Evolutionary conservation across 2,888 invertebrate species (phyloP).

Genomic region (Caenorhabditis sp.): DNA sequence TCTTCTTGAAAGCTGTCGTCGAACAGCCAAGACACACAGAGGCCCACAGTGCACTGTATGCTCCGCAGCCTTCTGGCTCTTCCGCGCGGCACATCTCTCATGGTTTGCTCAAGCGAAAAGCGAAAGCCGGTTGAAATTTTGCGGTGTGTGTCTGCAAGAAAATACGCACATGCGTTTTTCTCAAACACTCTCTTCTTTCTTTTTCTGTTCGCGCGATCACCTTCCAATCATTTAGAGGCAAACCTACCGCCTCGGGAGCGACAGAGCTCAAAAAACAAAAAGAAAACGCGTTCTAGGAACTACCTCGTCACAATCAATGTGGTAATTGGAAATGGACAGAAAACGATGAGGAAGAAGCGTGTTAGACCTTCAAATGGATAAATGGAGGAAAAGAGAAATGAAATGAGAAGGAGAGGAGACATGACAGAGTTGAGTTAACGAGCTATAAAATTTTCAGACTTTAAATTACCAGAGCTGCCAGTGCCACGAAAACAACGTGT

Average conservation of each 20-base stretch:
- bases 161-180: constrained; percentile 42
- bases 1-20: constrained; percentile 16
- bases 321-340: not conserved
- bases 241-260: constrained; percentile 8
- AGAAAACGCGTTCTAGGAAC: constrained; percentile 11
- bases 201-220: constrained; percentile 32
- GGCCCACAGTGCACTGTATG: constrained; percentile 18
- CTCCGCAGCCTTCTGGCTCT: constrained; percentile 4
- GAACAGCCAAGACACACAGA: constrained; percentile 34
- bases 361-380: constrained; percentile 4
- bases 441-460: constrained; percentile 24
- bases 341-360: constrained; percentile 8
- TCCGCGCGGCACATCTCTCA: constrained; percentile 37
- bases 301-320: constrained; percentile 15
- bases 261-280: constrained; percentile 30
- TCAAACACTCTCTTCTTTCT: constrained; percentile 30
- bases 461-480: constrained; percentile 8
- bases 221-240: constrained; percentile 34
- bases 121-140: constrained; percentile 45
- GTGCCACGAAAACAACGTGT: not conserved
- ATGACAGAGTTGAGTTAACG: constrained; percentile 15
- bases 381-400: constrained; percentile 3
- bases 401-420: not conserved
- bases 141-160: constrained; percentile 25
- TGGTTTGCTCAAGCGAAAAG: constrained; percentile 36